Evolutionary conservation across 2,113 vertebrate species (phyloP).

Genomic region (Piaya cayana): DNA sequence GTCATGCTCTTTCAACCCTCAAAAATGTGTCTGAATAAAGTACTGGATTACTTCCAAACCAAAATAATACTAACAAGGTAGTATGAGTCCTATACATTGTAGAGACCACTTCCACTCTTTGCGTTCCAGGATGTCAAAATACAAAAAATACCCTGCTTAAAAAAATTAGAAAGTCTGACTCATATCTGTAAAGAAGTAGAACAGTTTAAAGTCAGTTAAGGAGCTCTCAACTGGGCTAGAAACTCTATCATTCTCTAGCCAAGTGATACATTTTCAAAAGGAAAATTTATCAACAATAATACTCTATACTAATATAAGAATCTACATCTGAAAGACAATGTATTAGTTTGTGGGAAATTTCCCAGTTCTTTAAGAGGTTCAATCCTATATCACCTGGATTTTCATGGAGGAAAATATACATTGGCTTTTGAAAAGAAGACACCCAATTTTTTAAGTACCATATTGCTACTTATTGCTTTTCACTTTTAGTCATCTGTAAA

Average conservation of each 20-base stretch:
- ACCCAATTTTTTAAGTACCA: not conserved
- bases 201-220: not conserved
- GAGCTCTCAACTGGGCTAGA: not conserved
- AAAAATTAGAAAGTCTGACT: not conserved
- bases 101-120: not conserved
- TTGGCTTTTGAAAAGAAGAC: not conserved
- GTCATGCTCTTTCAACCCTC: slow-evolving; percentile 31
- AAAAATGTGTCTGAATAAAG: slow-evolving; percentile 19
- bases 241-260: not conserved
- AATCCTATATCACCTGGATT: not conserved
- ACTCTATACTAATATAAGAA: not conserved
- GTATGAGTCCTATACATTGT: not conserved
- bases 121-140: not conserved
- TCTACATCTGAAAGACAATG: not conserved
- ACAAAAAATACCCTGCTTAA: not conserved
- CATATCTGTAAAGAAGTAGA: not conserved
- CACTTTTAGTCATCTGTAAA: not conserved
- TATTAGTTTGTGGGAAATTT: not conserved
- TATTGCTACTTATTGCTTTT: not conserved
- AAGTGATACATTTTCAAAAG: not conserved
- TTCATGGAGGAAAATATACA: not conserved
- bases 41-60: slow-evolving; percentile 39
- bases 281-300: not conserved
- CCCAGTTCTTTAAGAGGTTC: not conserved
- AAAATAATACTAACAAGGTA: not conserved